phyloP scores from a whole-genome alignment of 2,113 vertebrate species.

The Solenodon paradoxus region DNA sequence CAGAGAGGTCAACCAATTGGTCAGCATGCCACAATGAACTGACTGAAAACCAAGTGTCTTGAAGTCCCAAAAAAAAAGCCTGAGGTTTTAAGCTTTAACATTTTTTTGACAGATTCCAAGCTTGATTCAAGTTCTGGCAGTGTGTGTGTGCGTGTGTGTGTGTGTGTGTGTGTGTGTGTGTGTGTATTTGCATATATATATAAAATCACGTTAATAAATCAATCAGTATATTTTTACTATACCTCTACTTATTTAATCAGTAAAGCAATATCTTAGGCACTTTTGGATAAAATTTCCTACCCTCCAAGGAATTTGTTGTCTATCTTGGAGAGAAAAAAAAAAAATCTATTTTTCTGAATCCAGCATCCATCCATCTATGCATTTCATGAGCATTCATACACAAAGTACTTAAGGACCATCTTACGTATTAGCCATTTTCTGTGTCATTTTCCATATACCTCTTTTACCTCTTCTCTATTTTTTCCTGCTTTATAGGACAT shows the following conservation, averaged over 20 bases:
- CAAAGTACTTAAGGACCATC: slow-evolving; percentile 1
- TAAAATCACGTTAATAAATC: background rate
- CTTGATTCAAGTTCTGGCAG: background rate
- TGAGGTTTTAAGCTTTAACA: background rate
- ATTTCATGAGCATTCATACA: background rate
- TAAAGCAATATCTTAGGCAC: background rate
- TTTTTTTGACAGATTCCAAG: background rate
- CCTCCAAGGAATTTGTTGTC: background rate
- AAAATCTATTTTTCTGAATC: slow-evolving; percentile 19
- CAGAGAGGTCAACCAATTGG: background rate
- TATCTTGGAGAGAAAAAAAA: slow-evolving; percentile 2
- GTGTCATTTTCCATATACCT: background rate
- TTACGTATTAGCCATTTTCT: background rate
- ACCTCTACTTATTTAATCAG: background rate
- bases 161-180: too few species aligned
- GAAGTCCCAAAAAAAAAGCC: background rate
- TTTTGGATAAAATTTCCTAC: background rate
- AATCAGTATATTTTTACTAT: background rate
- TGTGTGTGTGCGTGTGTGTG: too few species aligned
- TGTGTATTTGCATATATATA: background rate
- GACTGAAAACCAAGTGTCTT: background rate
- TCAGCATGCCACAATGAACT: background rate
- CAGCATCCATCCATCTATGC: background rate
- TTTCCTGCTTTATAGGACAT: background rate
- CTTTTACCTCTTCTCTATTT: background rate